phyloP scores from a whole-genome alignment of 2,888 invertebrate genomes.

The Drosophila vallismaia region DNA sequence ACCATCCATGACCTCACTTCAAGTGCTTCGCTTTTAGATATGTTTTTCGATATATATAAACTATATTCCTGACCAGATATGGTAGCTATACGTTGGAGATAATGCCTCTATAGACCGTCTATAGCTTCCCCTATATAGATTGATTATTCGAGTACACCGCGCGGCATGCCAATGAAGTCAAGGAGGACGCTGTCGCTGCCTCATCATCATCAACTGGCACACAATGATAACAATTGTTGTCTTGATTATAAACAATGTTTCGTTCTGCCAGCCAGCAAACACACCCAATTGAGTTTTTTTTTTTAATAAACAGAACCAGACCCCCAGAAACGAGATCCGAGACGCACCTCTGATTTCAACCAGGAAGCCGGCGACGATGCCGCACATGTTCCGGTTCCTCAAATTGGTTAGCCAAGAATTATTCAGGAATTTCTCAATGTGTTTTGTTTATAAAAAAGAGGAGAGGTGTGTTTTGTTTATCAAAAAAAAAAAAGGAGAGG shows the following conservation, averaged over 20 bases:
- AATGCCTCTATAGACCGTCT: slow-evolving; percentile 15
- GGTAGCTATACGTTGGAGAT: slow-evolving; percentile 30
- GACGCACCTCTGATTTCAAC: slow-evolving; percentile 6
- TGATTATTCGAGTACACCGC: slow-evolving; percentile 20
- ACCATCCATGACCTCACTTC: slow-evolving; percentile 40
- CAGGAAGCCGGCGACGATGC: background rate
- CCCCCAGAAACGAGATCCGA: slow-evolving; percentile 2
- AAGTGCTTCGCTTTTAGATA: slow-evolving; percentile 20
- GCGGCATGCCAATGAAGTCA: slow-evolving; percentile 53
- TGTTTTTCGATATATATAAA: slow-evolving; percentile 22
- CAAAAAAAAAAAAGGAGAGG: background rate
- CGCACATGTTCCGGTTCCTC: slow-evolving; percentile 13
- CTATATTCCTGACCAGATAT: slow-evolving; percentile 31
- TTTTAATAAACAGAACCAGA: slow-evolving; percentile 10
- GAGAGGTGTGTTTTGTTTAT: background rate
- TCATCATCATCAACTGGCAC: slow-evolving; percentile 39
- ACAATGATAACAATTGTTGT: slow-evolving; percentile 69
- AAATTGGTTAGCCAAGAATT: background rate
- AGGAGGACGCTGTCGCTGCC: slow-evolving; percentile 14
- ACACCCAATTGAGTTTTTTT: slow-evolving; percentile 17
- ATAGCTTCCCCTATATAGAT: slow-evolving; percentile 32
- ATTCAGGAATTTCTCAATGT: too few relatives aligned
- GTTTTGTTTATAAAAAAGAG: background rate
- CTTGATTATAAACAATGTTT: slow-evolving; percentile 59
- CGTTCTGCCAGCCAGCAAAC: slow-evolving; percentile 28